Conservation (phyloP, 2,797 vertebrate species). For the Pipistrellus nathusii region DNA sequence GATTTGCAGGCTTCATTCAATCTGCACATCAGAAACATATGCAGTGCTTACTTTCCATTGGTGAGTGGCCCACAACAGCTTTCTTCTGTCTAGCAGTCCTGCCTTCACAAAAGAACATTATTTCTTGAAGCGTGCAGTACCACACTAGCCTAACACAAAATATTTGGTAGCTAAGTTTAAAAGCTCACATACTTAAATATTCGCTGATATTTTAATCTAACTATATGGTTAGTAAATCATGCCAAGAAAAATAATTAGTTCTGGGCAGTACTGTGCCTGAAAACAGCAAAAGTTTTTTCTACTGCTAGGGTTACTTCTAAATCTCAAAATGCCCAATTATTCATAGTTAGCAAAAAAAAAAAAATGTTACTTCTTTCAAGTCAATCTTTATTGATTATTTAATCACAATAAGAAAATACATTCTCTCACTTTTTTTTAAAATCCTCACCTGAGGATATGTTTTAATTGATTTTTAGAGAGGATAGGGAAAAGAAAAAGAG, state of each 20-base stretch:
- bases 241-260: conserved; percentile 19
- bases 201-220: conserved; percentile 38
- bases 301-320: conserved; percentile 48
- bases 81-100: conserved; percentile 77
- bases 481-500: neutral
- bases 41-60: conserved; percentile 77
- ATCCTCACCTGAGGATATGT: neutral
- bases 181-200: conserved; percentile 53
- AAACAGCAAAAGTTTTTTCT: conserved; percentile 40
- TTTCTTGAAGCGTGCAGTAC: conserved; percentile 56
- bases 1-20: conserved; percentile 60
- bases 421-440: neutral
- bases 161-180: conserved; percentile 55
- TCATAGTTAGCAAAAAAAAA: conserved; percentile 46
- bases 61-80: conserved; percentile 73
- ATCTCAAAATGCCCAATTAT: conserved; percentile 16
- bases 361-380: neutral
- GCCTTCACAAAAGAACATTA: conserved; percentile 64
- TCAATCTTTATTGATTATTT: conserved; percentile 29
- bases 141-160: conserved; percentile 68
- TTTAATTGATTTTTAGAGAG: neutral
- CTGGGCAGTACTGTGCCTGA: neutral
- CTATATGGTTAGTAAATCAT: neutral
- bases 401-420: conserved; percentile 35
- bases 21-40: conserved; percentile 53